Base-by-base conservation (phyloP, 35 echinoderm and acorn worm species). In the Apostichopus japonicus region DNA sequence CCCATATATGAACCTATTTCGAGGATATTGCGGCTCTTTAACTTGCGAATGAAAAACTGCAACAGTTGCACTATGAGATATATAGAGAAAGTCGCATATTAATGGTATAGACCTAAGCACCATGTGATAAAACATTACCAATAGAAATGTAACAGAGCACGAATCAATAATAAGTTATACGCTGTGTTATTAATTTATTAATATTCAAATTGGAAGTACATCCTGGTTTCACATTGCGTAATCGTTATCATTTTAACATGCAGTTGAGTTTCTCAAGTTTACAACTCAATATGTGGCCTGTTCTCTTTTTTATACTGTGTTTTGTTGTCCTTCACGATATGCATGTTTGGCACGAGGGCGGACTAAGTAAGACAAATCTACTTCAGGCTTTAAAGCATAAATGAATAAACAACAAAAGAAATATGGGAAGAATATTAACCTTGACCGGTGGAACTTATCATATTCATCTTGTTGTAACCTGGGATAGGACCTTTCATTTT, bases 1-100 rank as follows among this genome's bases (percentile, higher is more conserved):
- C 84, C 84, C 13, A 58, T 87, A 24, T 57, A 87, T 6, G 56
- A 44, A 57, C 84, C 84, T 6, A 87, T 19, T 33, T 87, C 84
- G n/a, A 87, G 56, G 58, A 87, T 71, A 65, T 65, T 87, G 15
- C n/a, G 53, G 5, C 53, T 16, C 17, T 71, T 44, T 16, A 54
- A 65, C 56, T 65, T 62, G 54, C 58, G 84, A 44, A 71, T 53
- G 13, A 87, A 58, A 23, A 87, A 65, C 84, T 87, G 84, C 10
- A 87, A 33, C 9, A 87, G 8, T 15, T 62, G 84, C 9, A 87
- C 84, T 17, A 65, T 15, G 4, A 56, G 54, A 54, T 24, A 52
- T 22, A 73, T 19, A 73, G 71, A 73, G 6, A 73, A 73, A 73
- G 27, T 33, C 27, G 27, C 27, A 33, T 33, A 33, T 33, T 33